Percentiles rank a stretch among this genome's conserved stretches.
These are phyloP conservation scores for Euura lappo DNA, from an alignment of 1,140 invertebrate species.

Conservation along the genomic window DNA sequence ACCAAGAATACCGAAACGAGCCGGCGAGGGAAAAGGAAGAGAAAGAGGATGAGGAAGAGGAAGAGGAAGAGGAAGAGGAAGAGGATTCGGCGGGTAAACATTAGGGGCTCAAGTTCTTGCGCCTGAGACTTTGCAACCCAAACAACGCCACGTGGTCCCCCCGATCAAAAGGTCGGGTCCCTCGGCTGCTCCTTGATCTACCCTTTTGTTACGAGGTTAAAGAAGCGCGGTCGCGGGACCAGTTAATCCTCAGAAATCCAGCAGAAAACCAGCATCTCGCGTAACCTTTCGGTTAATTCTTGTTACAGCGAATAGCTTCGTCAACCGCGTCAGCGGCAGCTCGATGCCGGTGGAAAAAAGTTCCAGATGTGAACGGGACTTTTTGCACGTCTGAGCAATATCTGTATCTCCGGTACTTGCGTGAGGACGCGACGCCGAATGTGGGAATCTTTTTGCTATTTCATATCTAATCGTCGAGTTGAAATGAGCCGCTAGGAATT, in stretches of 20 bases:
- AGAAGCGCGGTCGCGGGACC: too few relatives aligned
- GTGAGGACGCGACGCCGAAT: constrained; percentile 32
- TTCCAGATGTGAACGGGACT: constrained; percentile 19
- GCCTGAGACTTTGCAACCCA: constrained; percentile 12
- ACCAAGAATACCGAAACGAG: background rate
- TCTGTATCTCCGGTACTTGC: constrained; percentile 11
- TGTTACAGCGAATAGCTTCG: too few relatives aligned
- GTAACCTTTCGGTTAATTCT: too few relatives aligned
- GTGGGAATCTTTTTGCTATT: constrained; percentile 28
- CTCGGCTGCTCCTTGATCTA: background rate
- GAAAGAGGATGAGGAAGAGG: background rate
- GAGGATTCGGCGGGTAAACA: background rate
- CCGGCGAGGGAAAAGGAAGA: background rate
- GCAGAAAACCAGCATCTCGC: too few relatives aligned
- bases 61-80: background rate
- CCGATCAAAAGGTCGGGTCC: background rate
- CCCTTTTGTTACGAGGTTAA: background rate
- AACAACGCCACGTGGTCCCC: constrained; percentile 11
- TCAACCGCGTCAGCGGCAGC: background rate
- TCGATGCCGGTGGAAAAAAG: background rate
- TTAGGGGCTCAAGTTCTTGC: background rate
- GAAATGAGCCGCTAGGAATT: too few relatives aligned
- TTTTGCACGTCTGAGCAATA: constrained; percentile 43
- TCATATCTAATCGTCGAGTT: too few relatives aligned
- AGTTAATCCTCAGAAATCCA: background rate